Base-by-base conservation (phyloP, 2,113 vertebrate genomes). In the Thymallus thymallus region DNA sequence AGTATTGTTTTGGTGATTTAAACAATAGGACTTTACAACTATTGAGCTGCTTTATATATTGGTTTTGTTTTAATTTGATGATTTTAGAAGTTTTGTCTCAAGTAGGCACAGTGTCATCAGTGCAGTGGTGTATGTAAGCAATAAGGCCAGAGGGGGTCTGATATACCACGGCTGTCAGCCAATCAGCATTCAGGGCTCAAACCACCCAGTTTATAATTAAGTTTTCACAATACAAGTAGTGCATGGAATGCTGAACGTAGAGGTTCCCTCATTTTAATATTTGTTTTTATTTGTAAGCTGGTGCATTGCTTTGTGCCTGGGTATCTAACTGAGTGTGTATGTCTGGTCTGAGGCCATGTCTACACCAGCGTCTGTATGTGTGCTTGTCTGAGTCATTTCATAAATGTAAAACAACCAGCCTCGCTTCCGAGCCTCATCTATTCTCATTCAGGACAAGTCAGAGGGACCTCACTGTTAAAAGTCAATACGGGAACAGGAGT, bases 391-490 rank as follows among this genome's bases (percentile, higher is more conserved):
- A 68, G 74, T 80, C 26, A 84, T 82, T 87, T 81, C 60, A 76
- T 75, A 73, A 84, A 84, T 81, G 81, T 81, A 66, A 86, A 87
- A 81, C 80, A 81, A 84, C 80, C 77, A 6, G 67, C 58, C 77
- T 86, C 64, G 61, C 79, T 68, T 80, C 77, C 55, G 58, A 82
- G 73, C 72, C 76, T 86, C 82, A 86, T 91, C 85, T 80, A 80
- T 92, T 89, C 77, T 91, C 82, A 90, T 88, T 86, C 67, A 81
- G 77, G 58, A 20, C 48, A 18, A 20, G 69, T 76, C 76, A 85
- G 79, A 65, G 68, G 63, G 82, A 76, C 79, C 79, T 76, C 82
- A 32, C 69, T 73, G 68, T 83, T 78, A 55, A 82, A 79, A 83
- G 87, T 90, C 85, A 87, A 89, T 88, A 77, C 74, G 74, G 72